These are phyloP conservation scores for Fragum sueziense DNA, from an alignment of 2,888 invertebrate genomes.

Conservation along the genomic window DNA sequence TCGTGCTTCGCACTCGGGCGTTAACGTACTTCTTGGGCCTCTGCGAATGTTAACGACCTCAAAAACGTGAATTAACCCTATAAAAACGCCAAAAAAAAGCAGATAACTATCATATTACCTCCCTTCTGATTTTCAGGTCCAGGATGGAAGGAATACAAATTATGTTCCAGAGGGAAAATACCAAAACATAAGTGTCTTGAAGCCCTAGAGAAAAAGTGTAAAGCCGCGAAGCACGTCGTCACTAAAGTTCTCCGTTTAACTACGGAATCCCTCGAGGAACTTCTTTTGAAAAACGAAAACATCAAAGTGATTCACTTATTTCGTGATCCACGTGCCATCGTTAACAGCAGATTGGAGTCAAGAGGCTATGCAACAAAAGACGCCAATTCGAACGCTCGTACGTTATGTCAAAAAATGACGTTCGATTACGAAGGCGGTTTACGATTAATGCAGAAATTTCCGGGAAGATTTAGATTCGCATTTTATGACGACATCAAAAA, in stretches of 20 bases:
- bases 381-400: slow-evolving; percentile 27
- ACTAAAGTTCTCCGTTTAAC: slow-evolving; percentile 54
- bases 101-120: too few relatives aligned
- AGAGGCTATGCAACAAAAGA: slow-evolving; percentile 48
- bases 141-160: slow-evolving; percentile 36
- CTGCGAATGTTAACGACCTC: too few relatives aligned
- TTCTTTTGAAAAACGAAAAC: slow-evolving; percentile 30
- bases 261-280: slow-evolving; percentile 30
- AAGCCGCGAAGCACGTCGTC: slow-evolving; percentile 33
- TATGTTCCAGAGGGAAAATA: slow-evolving; percentile 18
- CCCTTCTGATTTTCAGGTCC: slow-evolving; percentile 26
- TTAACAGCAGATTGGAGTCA: slow-evolving; percentile 47
- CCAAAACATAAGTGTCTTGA: slow-evolving; percentile 37
- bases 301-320: slow-evolving; percentile 51
- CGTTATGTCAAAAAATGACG: slow-evolving; percentile 47
- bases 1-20: too few relatives aligned
- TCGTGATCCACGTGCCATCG: slow-evolving; percentile 52
- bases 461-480: slow-evolving; percentile 44
- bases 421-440: slow-evolving; percentile 35
- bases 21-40: too few relatives aligned
- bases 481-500: slow-evolving; percentile 54
- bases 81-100: too few relatives aligned
- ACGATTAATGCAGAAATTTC: slow-evolving; percentile 34
- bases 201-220: slow-evolving; percentile 31
- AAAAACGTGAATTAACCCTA: too few relatives aligned